These are phyloP conservation scores for Dryocosmus kuriphilus DNA, from an alignment of 2,888 invertebrate genomes.

Conservation along the genomic window DNA sequence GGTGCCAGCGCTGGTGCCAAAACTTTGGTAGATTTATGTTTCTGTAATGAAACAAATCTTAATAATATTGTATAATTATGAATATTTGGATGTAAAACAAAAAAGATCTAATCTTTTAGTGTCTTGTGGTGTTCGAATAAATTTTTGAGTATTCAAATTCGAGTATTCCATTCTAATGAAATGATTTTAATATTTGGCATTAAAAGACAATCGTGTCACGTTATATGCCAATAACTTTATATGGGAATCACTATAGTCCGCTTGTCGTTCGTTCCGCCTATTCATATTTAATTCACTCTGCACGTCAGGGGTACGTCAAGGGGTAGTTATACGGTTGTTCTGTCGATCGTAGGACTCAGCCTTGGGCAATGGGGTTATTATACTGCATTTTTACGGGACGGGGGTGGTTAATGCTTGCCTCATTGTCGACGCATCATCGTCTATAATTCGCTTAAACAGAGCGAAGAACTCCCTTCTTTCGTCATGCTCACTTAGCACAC, in stretches of 20 bases:
- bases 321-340: constrained; percentile 51
- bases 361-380: constrained; percentile 52
- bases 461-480: constrained; percentile 54
- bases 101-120: too few relatives aligned
- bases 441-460: constrained; percentile 57
- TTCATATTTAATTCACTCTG: constrained; percentile 57
- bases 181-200: neutral
- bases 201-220: constrained; percentile 7
- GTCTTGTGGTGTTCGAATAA: neutral
- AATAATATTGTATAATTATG: too few relatives aligned
- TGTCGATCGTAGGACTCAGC: constrained; percentile 55
- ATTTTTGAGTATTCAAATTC: neutral
- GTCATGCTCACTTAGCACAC: constrained; percentile 53
- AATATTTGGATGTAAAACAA: too few relatives aligned
- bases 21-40: too few relatives aligned
- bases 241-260: constrained; percentile 1
- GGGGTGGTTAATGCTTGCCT: constrained; percentile 52
- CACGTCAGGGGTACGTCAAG: constrained; percentile 50
- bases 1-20: too few relatives aligned
- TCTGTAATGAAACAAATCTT: too few relatives aligned
- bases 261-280: constrained; percentile 45
- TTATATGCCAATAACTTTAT: neutral
- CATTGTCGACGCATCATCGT: constrained; percentile 60
- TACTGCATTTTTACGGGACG: constrained; percentile 53
- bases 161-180: neutral